Percentiles rank a stretch among this genome's conserved stretches.
Evolutionary conservation across 2,888 invertebrate genomes (phyloP).

Genomic region (Drosophila monieri): DNA sequence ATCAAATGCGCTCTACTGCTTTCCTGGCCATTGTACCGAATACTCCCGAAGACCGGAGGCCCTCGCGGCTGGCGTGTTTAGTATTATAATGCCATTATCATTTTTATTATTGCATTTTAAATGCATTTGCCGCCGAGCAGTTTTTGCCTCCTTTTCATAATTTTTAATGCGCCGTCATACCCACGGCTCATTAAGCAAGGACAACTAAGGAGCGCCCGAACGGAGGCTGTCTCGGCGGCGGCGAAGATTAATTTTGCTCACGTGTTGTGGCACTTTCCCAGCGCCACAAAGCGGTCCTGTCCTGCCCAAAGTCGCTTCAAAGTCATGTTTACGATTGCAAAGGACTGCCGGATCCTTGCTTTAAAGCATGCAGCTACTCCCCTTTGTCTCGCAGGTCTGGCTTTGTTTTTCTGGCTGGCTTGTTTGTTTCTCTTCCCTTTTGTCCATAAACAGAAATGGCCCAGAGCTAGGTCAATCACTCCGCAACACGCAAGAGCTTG

Average conservation of each 20-base stretch:
- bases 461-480: slow-evolving; percentile 69
- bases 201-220: slow-evolving; percentile 7
- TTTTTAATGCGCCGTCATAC: slow-evolving; percentile 64
- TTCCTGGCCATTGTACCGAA: slow-evolving; percentile 41
- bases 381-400: slow-evolving; percentile 4
- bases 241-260: slow-evolving; percentile 68
- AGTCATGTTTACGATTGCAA: slow-evolving; percentile 65
- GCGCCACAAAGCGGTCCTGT: slow-evolving; percentile 17
- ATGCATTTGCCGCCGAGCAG: slow-evolving; percentile 57
- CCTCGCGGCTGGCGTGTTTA: slow-evolving; percentile 29
- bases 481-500: slow-evolving; percentile 37
- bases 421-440: slow-evolving; percentile 17
- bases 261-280: slow-evolving; percentile 26
- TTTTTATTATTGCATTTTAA: slow-evolving; percentile 78
- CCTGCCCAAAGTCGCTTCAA: slow-evolving; percentile 70
- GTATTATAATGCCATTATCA: slow-evolving; percentile 77
- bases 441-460: slow-evolving; percentile 43
- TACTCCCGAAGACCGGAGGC: slow-evolving; percentile 9
- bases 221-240: slow-evolving; percentile 34
- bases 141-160: slow-evolving; percentile 58
- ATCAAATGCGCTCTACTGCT: slow-evolving; percentile 72
- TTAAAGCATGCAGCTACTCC: slow-evolving; percentile 64
- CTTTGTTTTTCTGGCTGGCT: slow-evolving; percentile 28
- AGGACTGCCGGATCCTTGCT: slow-evolving; percentile 49
- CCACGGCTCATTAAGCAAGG: slow-evolving; percentile 47